These are phyloP conservation scores for Drosophila fuyamai DNA, from an alignment of 1,140 invertebrate genomes.

Conservation along the genomic window DNA sequence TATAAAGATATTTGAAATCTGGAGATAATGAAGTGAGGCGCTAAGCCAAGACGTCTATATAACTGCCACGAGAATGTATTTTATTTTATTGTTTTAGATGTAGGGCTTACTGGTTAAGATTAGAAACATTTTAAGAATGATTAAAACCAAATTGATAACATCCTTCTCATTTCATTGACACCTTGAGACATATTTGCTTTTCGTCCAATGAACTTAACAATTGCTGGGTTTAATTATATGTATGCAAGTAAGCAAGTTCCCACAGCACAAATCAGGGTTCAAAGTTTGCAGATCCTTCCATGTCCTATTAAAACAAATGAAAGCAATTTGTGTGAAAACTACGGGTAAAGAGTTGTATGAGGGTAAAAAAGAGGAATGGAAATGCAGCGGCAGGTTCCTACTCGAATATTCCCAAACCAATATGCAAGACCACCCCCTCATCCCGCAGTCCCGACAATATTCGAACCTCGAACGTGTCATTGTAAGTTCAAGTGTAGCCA, in stretches of 20 bases:
- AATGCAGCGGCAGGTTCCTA: conserved; percentile 45
- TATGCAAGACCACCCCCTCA: conserved; percentile 48
- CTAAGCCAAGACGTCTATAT: neutral
- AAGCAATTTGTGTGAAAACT: conserved; percentile 66
- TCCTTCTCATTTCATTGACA: too few relatives aligned
- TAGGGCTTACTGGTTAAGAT: neutral
- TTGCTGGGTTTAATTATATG: conserved; percentile 7
- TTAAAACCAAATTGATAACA: too few relatives aligned
- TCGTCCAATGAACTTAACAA: neutral
- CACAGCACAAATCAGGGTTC: conserved; percentile 10
- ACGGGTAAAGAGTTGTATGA: conserved; percentile 14
- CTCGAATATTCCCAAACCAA: conserved; percentile 60
- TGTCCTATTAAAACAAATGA: conserved; percentile 75
- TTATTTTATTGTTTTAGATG: neutral
- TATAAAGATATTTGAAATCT: conserved; percentile 6
- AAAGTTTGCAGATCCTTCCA: conserved; percentile 1
- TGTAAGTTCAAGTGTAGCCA: conserved; percentile 81
- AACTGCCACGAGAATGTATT: neutral
- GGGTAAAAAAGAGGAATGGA: conserved; percentile 11
- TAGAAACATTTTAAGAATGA: too few relatives aligned
- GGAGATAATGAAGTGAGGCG: neutral
- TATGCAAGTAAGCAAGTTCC: conserved; percentile 2
- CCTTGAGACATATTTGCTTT: neutral
- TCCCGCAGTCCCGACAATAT: conserved; percentile 12
- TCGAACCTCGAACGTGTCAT: conserved; percentile 74